phyloP scores from a whole-genome alignment of 2,888 invertebrate species.

The Plagiodera versicolora region DNA sequence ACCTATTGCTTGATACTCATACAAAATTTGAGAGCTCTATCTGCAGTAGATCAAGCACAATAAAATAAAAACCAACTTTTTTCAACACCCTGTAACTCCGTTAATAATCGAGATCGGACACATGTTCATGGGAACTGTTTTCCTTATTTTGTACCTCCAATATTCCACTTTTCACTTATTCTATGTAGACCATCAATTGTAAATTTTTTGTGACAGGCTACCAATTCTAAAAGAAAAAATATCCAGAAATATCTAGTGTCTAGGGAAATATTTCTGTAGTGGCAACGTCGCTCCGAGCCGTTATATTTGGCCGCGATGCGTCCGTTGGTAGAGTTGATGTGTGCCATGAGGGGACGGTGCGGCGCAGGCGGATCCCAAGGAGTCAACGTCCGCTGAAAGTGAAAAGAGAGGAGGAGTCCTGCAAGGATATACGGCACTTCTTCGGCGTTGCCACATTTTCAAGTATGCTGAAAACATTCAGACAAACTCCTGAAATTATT shows the following conservation, averaged over 20 bases:
- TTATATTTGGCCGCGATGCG: constrained; percentile 37
- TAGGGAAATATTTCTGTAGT: not conserved
- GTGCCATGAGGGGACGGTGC: constrained; percentile 34
- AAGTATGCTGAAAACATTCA: not conserved
- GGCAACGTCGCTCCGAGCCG: constrained; percentile 27
- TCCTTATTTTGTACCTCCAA: too few relatives aligned
- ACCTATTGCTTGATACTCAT: too few relatives aligned
- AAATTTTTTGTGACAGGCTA: too few relatives aligned
- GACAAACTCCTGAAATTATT: not conserved
- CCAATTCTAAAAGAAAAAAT: too few relatives aligned
- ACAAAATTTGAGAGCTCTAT: too few relatives aligned
- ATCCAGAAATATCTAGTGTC: not conserved
- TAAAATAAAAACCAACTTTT: too few relatives aligned
- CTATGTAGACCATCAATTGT: too few relatives aligned
- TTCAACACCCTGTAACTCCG: too few relatives aligned
- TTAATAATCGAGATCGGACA: too few relatives aligned
- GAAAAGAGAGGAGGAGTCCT: constrained; percentile 49
- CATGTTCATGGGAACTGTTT: too few relatives aligned
- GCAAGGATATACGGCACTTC: constrained; percentile 40
- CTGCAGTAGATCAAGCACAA: too few relatives aligned
- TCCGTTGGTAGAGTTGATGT: constrained; percentile 35
- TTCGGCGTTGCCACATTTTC: constrained; percentile 7
- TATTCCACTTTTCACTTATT: too few relatives aligned
- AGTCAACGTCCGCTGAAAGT: constrained; percentile 50
- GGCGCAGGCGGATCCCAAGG: constrained; percentile 19